Percentiles rank a stretch among this genome's conserved stretches.
These are phyloP conservation scores for Mohoua ochrocephala DNA, from an alignment of 2,113 vertebrate genomes.

Conservation along the genomic window DNA sequence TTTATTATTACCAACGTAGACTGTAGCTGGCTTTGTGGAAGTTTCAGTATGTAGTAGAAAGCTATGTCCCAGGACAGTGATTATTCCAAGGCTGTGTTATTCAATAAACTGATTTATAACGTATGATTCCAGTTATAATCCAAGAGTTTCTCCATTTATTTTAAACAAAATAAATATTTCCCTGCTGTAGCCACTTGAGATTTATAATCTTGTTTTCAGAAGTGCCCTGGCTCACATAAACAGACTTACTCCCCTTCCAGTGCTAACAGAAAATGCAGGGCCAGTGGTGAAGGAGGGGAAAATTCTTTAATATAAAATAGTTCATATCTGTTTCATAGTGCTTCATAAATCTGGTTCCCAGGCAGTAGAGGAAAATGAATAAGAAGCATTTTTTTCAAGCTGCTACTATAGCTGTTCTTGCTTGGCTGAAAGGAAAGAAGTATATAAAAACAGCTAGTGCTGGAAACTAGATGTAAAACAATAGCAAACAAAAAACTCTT, in stretches of 20 bases:
- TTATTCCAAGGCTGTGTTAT: conserved; percentile 30
- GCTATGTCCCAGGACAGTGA: conserved; percentile 26
- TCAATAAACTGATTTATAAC: conserved; percentile 59
- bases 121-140: conserved; percentile 49
- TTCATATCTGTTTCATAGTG: conserved; percentile 22
- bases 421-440: background rate
- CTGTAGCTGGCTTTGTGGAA: background rate
- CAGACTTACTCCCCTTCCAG: background rate
- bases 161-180: conserved; percentile 62
- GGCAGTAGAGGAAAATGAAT: conserved; percentile 34
- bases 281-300: background rate
- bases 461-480: conserved; percentile 25
- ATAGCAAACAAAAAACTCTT: conserved; percentile 7
- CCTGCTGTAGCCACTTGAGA: conserved; percentile 35
- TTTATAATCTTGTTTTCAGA: conserved; percentile 60
- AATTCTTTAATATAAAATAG: conserved; percentile 43
- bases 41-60: conserved; percentile 1
- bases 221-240: conserved; percentile 16
- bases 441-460: background rate
- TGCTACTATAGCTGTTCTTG: background rate
- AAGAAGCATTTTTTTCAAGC: background rate
- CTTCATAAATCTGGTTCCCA: conserved; percentile 46
- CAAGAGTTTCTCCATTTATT: conserved; percentile 56
- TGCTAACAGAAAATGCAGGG: conserved; percentile 18
- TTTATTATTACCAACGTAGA: conserved; percentile 15